Conservation (phyloP, 2,113 vertebrate genomes). For the Bucco capensis region DNA sequence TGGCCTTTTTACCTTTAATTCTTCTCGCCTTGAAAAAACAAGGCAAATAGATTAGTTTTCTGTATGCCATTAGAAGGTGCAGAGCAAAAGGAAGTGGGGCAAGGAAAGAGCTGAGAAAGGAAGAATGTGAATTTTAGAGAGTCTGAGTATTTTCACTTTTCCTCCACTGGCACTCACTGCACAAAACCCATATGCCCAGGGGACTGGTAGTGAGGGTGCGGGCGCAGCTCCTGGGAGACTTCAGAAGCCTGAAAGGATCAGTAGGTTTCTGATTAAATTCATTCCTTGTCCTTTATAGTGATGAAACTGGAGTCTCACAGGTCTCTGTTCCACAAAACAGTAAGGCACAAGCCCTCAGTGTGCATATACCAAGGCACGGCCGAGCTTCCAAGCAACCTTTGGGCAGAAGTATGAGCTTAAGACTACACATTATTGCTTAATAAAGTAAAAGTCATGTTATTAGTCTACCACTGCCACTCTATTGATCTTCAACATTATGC, state of each 20-base stretch:
- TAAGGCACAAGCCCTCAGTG: background rate
- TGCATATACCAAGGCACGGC: background rate
- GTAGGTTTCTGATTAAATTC: background rate
- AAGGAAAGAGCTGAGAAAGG: background rate
- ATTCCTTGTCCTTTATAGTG: background rate
- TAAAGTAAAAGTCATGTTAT: background rate
- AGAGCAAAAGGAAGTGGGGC: background rate
- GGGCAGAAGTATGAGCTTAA: background rate
- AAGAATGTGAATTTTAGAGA: background rate
- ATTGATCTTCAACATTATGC: background rate
- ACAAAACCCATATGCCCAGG: accelerated
- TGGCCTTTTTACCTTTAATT: background rate
- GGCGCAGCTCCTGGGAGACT: background rate
- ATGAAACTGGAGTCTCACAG: background rate
- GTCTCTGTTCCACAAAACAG: background rate
- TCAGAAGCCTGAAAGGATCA: background rate
- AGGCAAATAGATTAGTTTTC: background rate
- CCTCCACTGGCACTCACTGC: background rate
- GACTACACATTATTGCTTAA: background rate
- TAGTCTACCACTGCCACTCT: background rate
- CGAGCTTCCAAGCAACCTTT: accelerated
- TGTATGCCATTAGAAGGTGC: background rate
- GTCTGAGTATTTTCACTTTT: background rate
- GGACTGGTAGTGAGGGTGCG: accelerated
- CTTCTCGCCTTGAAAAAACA: background rate